Base-by-base conservation (phyloP, 2,113 vertebrate genomes). In the Cryptomyrus ogoouensis region DNA sequence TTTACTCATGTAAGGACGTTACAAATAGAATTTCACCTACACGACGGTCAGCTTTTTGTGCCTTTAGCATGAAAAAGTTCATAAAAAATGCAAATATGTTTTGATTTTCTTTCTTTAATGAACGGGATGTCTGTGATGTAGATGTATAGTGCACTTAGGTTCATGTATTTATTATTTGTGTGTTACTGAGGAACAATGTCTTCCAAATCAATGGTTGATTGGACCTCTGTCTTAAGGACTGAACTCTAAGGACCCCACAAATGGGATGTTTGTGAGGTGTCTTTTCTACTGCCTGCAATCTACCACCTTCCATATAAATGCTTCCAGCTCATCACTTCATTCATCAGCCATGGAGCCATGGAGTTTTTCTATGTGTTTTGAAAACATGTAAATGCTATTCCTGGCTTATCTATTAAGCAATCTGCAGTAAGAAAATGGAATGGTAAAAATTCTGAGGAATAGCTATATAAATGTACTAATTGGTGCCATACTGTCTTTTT, bases 211-310 rank as follows among this genome's bases (percentile, higher is more conserved):
- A 35, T 50, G 49, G 88, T 70, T 74, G 70, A 80, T 15, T 50
- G 62, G 47, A 80, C 62, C 66, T 89, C 62, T 80, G 47, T 89
- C 88, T 89, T 80, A 89, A 52, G 47, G 88, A 83, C 88, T 52
- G 31, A 80, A 89, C 70, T 35, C 27, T 85, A 62, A 83, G 80
- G 80, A 62, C 77, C 80, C 89, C 83, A 46, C 80, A 86, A 86
- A 62, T 53, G n/a, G n/a, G 13, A 56, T n/a, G n/a, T 90, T 90
- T 86, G 56, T 66, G 58, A 86, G 89, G 52, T 70, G 80, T 62
- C 80, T 66, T 39, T 50, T 70, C 49, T 86, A 90, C 89, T 86
- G 89, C 89, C 89, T 90, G 52, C 83, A 90, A 87, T 90, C 83
- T 90, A 70, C 83, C 89, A 90, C 80, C 80, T 89, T 17, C 39